A percentile compares a stretch with the other conserved stretches of the same genome.
phyloP scores from a whole-genome alignment of 2,888 invertebrate species.

The Phortica magna region DNA sequence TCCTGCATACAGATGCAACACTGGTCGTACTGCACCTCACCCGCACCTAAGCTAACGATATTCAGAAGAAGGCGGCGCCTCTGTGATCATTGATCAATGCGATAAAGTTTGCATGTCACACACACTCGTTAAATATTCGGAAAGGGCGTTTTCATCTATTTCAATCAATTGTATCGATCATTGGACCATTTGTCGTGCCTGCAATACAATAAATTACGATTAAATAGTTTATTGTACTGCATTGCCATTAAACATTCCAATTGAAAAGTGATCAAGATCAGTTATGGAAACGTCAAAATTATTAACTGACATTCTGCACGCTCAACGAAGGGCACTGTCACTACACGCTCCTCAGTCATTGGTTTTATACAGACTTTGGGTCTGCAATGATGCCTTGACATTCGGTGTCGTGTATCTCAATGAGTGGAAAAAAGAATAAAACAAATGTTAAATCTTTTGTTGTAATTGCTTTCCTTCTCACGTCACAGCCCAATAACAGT shows the following conservation, averaged over 20 bases:
- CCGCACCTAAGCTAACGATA: too few species aligned
- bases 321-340: constrained; percentile 44
- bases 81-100: neutral
- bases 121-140: neutral
- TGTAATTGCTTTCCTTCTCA: too few species aligned
- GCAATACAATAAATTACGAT: constrained; percentile 15
- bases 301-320: constrained; percentile 72
- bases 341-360: neutral
- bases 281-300: constrained; percentile 64
- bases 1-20: too few species aligned
- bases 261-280: constrained; percentile 65
- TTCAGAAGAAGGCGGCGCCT: neutral
- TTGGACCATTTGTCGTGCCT: constrained; percentile 2
- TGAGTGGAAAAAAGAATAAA: too few species aligned
- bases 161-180: constrained; percentile 7
- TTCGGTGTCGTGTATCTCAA: too few species aligned
- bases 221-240: constrained; percentile 26
- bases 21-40: too few species aligned
- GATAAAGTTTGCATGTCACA: neutral
- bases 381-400: too few species aligned
- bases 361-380: too few species aligned
- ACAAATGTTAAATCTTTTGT: too few species aligned
- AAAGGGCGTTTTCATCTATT: constrained; percentile 19
- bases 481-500: too few species aligned
- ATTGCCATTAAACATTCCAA: constrained; percentile 37